Evolutionary conservation across 2,113 vertebrate genomes (phyloP), one percentile per base, ranked within the genome.

Genomic region (Formicarius rufipectus): DNA sequence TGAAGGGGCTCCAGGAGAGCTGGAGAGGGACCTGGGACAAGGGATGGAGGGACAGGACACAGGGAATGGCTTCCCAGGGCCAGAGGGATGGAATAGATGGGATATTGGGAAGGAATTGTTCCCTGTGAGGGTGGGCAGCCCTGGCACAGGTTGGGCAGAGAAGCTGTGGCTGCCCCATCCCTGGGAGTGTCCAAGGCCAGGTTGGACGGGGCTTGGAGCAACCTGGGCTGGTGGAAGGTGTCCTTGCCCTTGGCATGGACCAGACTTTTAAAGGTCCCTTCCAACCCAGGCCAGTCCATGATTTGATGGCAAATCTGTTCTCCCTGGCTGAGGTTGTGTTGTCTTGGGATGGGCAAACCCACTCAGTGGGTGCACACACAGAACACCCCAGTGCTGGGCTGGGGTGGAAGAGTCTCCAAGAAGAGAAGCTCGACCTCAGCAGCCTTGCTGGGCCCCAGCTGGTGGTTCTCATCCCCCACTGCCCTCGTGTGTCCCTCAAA

Each of bases 261-360:
- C 10, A 35, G 22, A n/a, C 33, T n/a, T 35, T 35, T 15, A 10
- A 23, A 59, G n/a, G n/a, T 59, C 56, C 56, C 56, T 59, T 23
- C 56, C 56, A 1, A 1, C 45, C 28, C 53, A 53, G 53, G 0
- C 21, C 55, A 27, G 40, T 10, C 55, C 30, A 7, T 4, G 39
- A 16, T 4, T 16, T 39, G 37, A 7, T 2, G 33, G 7, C 0
- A 0, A 53, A 52, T 28, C 44, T 45, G 39, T 20, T 55, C 53
- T 53, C 5, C 39, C 28, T 14, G 45, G 37, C 69, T 27, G 39
- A 16, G 20, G 8, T 0, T 15, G 14, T 6, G 24, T 2, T 16
- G 3, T 5, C 23, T 30, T 21, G 11, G n/a, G 24, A 2, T 24
- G 71, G 22, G 23, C 10, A 74, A 71, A 20, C 4, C 22, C 31